Evolutionary conservation across 2,797 vertebrate genomes (phyloP), one percentile per base, ranked within the genome.

Genomic region (Steatocranus sp.): DNA sequence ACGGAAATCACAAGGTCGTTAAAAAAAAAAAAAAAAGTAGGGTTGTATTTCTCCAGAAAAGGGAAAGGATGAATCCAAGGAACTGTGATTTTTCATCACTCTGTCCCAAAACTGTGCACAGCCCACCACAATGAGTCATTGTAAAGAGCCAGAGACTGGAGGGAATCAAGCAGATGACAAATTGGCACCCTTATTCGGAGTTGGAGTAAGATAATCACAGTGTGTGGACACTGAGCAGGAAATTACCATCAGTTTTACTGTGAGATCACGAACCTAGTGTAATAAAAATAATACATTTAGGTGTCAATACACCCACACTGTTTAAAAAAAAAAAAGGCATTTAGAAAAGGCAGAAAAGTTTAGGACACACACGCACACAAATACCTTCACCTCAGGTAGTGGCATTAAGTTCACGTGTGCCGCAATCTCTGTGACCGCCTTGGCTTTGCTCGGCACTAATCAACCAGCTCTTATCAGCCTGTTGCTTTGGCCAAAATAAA

Each of bases 401-500:
- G 92, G 90, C 93, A 87, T 76, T 78, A 50, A 54, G 85, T 87
- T 80, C 79, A 74, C 83, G 50, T 18, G 79, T 5, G 80, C 46
- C 50, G 53, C 86, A 84, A 92, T 89, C 89, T 88, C 30, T 51
- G 85, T 70, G 87, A 78, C 82, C 68, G 79, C 78, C 90, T 90
- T 76, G 78, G 89, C 87, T 85, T 83, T 76, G 78, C 87, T 83
- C 18, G 0, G 38, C 51, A 5, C 89, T 94, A 95, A 95, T 95
- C 95, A 95, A 90, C 84, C 81, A 17, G 80, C 89, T 92, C 91
- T 94, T 96, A 96, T 95, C 94, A 87, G 89, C 86, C 75, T 86
- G 83, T 93, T 86, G 91, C 93, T 89, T 78, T 84, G 93, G 92
- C 94, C 95, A 97, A 96, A 94, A 95, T 90, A 97, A 97, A 95